These are phyloP conservation scores for Musca vetustissima DNA, from an alignment of 1,140 invertebrate genomes.

Conservation along the genomic window DNA sequence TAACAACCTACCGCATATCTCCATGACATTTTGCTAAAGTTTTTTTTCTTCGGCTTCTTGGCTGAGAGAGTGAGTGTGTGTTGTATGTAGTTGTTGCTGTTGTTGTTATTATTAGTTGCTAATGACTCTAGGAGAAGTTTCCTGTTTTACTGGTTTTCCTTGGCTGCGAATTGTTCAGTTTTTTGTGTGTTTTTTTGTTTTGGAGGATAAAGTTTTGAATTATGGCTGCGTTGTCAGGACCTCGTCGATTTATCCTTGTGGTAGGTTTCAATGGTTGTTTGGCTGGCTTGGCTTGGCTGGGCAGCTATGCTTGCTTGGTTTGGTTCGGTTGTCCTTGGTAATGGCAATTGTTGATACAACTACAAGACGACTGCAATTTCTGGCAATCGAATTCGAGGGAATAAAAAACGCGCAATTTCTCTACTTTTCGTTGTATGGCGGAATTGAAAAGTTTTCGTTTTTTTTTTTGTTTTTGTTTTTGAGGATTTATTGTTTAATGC, in stretches of 20 bases:
- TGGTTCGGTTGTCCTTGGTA: conserved; percentile 9
- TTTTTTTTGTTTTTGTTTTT: background rate
- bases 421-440: conserved; percentile 2
- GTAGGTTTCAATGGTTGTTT: no score
- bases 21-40: conserved; percentile 46
- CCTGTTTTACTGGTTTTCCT: background rate
- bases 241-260: no score
- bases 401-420: conserved; percentile 16
- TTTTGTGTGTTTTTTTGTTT: background rate
- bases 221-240: background rate
- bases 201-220: background rate
- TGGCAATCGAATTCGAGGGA: background rate
- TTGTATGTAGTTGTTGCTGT: background rate
- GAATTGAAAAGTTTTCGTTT: background rate
- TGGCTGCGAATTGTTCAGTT: no score
- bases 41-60: conserved; percentile 5
- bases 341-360: background rate
- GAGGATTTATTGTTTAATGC: conserved; percentile 19
- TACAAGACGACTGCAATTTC: background rate
- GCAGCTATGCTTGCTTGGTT: no score
- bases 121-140: background rate
- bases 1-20: conserved; percentile 49
- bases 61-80: background rate
- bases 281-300: no score
- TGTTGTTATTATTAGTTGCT: background rate